Percentiles rank a stretch among this genome's conserved stretches.
These are phyloP conservation scores for Lagopus leucura DNA, from an alignment of 2,113 vertebrate genomes.

Conservation along the genomic window DNA sequence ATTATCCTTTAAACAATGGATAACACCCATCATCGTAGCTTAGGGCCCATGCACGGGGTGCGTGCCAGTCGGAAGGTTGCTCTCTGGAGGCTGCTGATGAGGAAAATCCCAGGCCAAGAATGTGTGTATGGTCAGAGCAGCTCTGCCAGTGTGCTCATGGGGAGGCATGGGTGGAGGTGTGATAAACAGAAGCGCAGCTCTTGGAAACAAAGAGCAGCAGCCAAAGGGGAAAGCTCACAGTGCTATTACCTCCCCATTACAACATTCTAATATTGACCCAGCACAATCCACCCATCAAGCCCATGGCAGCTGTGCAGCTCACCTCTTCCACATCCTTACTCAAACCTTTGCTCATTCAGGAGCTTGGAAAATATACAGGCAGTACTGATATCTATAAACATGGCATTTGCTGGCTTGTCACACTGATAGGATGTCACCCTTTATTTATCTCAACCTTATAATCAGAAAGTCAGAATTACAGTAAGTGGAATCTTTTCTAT, in stretches of 20 bases:
- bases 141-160: neutral
- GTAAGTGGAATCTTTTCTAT: conserved; percentile 47
- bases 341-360: neutral
- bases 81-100: neutral
- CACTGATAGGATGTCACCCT: conserved; percentile 13
- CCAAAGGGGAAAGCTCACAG: neutral
- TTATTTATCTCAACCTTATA: conserved; percentile 50
- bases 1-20: neutral
- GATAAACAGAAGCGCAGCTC: neutral
- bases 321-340: neutral
- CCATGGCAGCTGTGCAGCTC: neutral
- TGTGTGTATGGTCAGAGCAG: neutral
- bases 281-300: neutral
- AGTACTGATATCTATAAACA: conserved; percentile 1
- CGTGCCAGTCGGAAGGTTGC: neutral
- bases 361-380: conserved; percentile 12
- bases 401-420: conserved; percentile 4
- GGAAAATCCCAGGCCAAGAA: neutral
- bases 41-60: rapidly evolving
- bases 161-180: neutral
- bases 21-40: neutral
- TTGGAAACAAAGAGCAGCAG: neutral
- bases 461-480: conserved; percentile 46
- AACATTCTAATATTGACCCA: neutral
- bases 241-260: rapidly evolving